Conservation (phyloP, 1,140 invertebrate species). For the Temnothorax curvispinosus region DNA sequence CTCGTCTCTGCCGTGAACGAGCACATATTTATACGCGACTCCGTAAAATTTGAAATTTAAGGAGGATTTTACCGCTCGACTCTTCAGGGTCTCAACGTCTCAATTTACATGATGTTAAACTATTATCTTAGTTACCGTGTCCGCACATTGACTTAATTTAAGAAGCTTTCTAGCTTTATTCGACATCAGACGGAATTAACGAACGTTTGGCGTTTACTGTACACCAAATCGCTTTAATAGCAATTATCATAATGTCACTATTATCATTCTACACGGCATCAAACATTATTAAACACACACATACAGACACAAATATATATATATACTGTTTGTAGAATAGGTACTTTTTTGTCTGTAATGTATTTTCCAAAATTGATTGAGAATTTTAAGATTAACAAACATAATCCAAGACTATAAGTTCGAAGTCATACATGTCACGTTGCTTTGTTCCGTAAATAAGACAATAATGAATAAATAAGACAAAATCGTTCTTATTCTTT, state of each 20-base stretch:
- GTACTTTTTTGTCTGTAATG: too few relatives aligned
- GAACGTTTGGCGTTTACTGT: background rate
- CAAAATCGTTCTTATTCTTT: too few relatives aligned
- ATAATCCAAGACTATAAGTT: too few relatives aligned
- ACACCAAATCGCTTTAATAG: background rate
- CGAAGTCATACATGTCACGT: too few relatives aligned
- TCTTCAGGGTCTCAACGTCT: background rate
- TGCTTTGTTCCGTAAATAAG: too few relatives aligned
- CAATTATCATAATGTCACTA: background rate
- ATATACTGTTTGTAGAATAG: too few relatives aligned
- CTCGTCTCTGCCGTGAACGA: background rate
- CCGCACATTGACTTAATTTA: background rate
- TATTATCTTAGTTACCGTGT: conserved; percentile 16
- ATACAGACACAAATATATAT: background rate
- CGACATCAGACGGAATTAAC: background rate
- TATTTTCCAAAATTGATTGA: too few relatives aligned
- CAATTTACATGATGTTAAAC: background rate
- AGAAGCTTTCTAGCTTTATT: background rate
- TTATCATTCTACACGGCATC: background rate
- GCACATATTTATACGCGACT: background rate
- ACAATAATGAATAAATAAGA: too few relatives aligned
- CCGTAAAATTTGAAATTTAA: conserved; percentile 6
- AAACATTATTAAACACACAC: background rate
- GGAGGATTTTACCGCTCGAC: background rate
- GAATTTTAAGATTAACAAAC: too few relatives aligned